These are phyloP conservation scores for Eubucco bourcierii DNA, from an alignment of 2,113 vertebrate genomes.

Conservation along the genomic window DNA sequence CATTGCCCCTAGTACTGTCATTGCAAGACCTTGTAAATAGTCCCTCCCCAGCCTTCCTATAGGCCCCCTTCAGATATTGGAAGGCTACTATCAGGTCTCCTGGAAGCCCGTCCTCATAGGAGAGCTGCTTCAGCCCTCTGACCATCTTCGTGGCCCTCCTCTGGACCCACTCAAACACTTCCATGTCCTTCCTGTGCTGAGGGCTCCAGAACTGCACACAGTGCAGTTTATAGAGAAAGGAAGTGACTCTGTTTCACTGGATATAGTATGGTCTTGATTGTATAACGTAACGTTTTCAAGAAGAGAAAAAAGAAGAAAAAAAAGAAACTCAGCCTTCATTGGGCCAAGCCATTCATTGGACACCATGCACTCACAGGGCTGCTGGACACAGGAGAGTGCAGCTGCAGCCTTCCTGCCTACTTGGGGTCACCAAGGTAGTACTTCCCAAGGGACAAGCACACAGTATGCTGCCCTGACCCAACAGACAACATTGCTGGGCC, in stretches of 20 bases:
- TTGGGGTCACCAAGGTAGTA: not conserved
- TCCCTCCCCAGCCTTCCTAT: too few relatives aligned
- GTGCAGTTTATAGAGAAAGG: not conserved
- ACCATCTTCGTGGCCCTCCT: too few relatives aligned
- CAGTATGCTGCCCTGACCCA: not conserved
- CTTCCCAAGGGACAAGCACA: not conserved
- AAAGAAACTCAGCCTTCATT: not conserved
- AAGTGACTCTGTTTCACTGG: not conserved
- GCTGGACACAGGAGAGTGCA: not conserved
- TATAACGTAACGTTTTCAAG: not conserved
- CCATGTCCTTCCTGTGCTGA: too few relatives aligned
- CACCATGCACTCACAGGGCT: not conserved
- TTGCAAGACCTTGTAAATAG: too few relatives aligned
- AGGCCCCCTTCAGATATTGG: too few relatives aligned
- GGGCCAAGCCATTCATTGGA: not conserved
- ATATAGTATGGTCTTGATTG: not conserved
- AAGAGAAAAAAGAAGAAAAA: not conserved
- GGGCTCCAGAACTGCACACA: too few relatives aligned
- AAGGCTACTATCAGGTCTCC: too few relatives aligned
- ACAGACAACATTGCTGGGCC: rapidly evolving
- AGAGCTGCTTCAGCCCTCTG: too few relatives aligned
- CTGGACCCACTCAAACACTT: too few relatives aligned
- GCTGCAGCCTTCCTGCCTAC: not conserved
- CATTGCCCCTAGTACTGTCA: too few relatives aligned
- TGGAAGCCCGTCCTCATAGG: too few relatives aligned